These are phyloP conservation scores for Ceramica pisi DNA, from an alignment of 2,888 invertebrate genomes.

Conservation along the genomic window DNA sequence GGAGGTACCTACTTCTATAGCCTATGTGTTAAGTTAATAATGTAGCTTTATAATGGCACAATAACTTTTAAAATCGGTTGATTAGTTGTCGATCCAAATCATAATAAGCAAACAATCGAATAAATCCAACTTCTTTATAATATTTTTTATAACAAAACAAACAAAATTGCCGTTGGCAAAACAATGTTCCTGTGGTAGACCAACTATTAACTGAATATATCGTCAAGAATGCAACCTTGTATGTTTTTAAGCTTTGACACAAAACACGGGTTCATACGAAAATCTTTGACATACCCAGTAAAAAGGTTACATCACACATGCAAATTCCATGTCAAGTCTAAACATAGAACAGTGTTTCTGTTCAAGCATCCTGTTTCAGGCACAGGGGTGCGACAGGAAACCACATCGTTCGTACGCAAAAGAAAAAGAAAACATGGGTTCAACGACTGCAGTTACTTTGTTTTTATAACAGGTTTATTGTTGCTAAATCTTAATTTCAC, in stretches of 20 bases:
- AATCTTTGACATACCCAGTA: slow-evolving; percentile 15
- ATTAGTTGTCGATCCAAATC: too few relatives aligned
- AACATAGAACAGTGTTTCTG: slow-evolving; percentile 51
- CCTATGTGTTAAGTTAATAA: too few relatives aligned
- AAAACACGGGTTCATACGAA: not conserved
- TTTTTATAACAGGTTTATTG: slow-evolving; percentile 12
- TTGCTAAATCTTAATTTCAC: slow-evolving; percentile 15
- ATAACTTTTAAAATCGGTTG: too few relatives aligned
- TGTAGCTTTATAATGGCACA: too few relatives aligned
- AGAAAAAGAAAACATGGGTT: slow-evolving; percentile 43
- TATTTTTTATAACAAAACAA: too few relatives aligned
- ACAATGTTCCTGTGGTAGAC: too few relatives aligned
- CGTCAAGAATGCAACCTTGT: not conserved
- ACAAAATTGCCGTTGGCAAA: too few relatives aligned
- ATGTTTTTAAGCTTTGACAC: slow-evolving; percentile 10
- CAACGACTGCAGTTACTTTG: slow-evolving; percentile 30
- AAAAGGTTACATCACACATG: slow-evolving; percentile 42
- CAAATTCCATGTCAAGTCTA: slow-evolving; percentile 28
- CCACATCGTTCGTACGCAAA: slow-evolving; percentile 25
- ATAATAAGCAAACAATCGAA: too few relatives aligned
- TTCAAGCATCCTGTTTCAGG: slow-evolving; percentile 53
- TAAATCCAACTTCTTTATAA: too few relatives aligned
- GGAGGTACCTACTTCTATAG: too few relatives aligned
- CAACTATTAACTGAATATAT: too few relatives aligned
- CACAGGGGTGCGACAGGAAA: slow-evolving; percentile 50